Base-by-base conservation (phyloP, 92 coral and sea anemone genomes). In the Phenganax subtilis region DNA sequence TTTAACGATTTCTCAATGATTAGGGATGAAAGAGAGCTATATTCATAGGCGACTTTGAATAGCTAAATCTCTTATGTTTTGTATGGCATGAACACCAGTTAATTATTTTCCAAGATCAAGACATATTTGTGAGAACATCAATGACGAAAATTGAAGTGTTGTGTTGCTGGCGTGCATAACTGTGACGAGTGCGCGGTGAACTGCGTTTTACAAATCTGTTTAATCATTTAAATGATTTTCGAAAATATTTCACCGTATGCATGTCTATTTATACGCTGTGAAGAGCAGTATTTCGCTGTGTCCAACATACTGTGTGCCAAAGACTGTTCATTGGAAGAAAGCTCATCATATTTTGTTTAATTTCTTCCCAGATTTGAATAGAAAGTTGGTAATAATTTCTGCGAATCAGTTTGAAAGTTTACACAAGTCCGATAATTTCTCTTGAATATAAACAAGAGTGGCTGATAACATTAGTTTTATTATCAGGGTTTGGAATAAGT, bases 381-480 rank as follows among this genome's bases (percentile, higher is more conserved):
- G 16, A 6, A 71, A 47, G 7, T 53, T 16, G n/a, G 31, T 54
- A 11, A 53, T 0, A 30, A 62, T 62, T 54, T 76, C 55, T 51
- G 28, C 27, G 44, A 65, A 55, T 16, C 63, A 25, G 51, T 63
- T 53, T 28, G 55, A 62, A 79, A 54, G 74, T 44, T 79, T 79
- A 64, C 83, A 47, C 62, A 20, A 51, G 55, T 63, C 52, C 65
- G 74, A 65, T 79, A 79, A 79, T 79, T 79, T 79, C 83, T 47
- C 55, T 79, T 79, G 63, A 79, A 83, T 75, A 75, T 69, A 81
- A 74, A 75, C 82, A 83, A 83, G 81, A 63, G 81, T 83, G 80
- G 72, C 86, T 77, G 81, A 75, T 69, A 83, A 83, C 86, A 75
- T 83, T 77, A 74, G 80, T 77, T 83, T 82, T 76, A 72, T 82